Conservation (phyloP, 2,797 vertebrate species). For the Danio albolineatus region DNA sequence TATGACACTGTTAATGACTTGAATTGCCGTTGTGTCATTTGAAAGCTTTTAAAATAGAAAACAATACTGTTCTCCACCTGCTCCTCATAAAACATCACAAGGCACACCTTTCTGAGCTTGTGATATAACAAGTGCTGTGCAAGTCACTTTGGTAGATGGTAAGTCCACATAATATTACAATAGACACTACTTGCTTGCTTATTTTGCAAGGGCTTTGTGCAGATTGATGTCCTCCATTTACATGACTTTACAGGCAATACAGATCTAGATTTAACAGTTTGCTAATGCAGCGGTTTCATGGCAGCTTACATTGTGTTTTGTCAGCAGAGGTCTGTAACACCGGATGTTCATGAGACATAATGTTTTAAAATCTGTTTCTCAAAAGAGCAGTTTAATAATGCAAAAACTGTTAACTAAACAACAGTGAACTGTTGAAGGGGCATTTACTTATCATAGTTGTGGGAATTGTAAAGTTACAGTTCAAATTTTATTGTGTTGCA, state of each 20-base stretch:
- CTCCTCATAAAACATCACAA: constrained; percentile 17
- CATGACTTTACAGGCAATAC: neutral
- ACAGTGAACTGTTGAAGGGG: no score
- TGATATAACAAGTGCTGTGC: neutral
- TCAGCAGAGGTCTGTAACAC: constrained; percentile 3
- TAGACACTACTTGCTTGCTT: neutral
- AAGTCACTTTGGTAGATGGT: neutral
- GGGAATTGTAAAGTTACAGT: no score
- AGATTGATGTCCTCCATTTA: neutral
- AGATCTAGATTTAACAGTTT: neutral
- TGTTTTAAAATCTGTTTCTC: neutral
- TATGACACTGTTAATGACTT: neutral
- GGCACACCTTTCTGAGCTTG: neutral
- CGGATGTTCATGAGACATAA: neutral
- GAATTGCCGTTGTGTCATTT: neutral
- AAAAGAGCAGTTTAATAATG: neutral
- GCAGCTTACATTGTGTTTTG: neutral
- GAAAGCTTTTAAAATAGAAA: neutral
- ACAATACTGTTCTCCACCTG: constrained; percentile 2
- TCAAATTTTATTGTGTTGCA: no score
- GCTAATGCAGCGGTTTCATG: neutral
- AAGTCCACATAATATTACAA: neutral
- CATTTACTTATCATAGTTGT: no score
- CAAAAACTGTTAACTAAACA: neutral
- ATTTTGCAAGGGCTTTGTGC: neutral